Evolutionary conservation across 2,113 vertebrate genomes (phyloP).

Genomic region (Vireo altiloquus): DNA sequence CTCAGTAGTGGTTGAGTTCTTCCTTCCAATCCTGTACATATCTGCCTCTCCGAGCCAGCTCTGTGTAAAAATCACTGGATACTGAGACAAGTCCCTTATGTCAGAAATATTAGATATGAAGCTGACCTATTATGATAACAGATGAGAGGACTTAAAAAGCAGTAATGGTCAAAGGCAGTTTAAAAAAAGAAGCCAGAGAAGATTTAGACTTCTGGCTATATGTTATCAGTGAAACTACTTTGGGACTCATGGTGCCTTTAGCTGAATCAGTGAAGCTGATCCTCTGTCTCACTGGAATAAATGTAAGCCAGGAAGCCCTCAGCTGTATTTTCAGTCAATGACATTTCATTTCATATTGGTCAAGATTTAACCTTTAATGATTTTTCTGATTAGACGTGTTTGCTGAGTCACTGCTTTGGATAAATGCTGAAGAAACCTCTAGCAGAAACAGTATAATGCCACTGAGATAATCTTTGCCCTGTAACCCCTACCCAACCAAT

Average conservation of each 20-base stretch:
- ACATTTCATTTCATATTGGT: neutral
- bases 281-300: neutral
- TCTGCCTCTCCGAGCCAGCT: neutral
- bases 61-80: neutral
- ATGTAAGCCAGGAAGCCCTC: neutral
- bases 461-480: neutral
- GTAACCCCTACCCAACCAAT: neutral
- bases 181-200: neutral
- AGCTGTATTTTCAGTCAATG: neutral
- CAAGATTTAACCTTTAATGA: slow-evolving; percentile 1
- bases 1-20: neutral
- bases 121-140: neutral
- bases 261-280: neutral
- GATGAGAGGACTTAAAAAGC: neutral
- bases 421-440: neutral
- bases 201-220: neutral
- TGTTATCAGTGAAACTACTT: neutral
- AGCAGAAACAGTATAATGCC: neutral
- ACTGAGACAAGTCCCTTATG: neutral
- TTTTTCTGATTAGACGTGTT: neutral
- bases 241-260: neutral
- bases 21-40: neutral
- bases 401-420: neutral
- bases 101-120: neutral
- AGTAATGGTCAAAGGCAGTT: neutral